Evolutionary conservation across 2,113 vertebrate species (phyloP), one percentile per base, ranked within the genome.

Genomic region (Pelecanus crispus): DNA sequence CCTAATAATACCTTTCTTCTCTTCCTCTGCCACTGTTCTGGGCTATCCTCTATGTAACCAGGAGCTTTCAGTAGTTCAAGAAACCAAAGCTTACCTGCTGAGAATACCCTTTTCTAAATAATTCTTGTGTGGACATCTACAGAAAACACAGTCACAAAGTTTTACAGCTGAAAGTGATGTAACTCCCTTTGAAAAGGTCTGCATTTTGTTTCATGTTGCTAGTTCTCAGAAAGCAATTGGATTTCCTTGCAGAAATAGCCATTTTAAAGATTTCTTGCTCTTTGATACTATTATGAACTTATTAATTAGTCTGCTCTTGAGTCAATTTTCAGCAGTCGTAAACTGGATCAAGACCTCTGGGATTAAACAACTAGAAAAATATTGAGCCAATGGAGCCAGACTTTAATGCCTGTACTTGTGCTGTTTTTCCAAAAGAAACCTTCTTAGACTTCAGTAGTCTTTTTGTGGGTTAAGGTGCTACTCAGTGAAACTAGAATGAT

Each of bases 251-350:
- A 95, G 88, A 90, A 96, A 93, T 61, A 94, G 72, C 68, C 90
- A 93, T 94, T 96, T 94, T 96, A 92, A 97, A 96, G 92, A 95
- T 97, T 92, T 95, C 70, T 95, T 94, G 53, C 78, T 91, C 92
- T 97, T 97, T 97, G 95, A 97, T 96, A 96, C 83, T 96, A 94
- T 96, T 94, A 95, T 92, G 89, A 95, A 95, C 65, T 91, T 96
- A 96, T 94, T 95, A 94, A 96, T 96, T 97, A 95, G 88, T 91
- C 88, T 84, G 61, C 83, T 87, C 82, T 52, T 59, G 56, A 96
- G 83, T 91, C 83, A 91, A 92, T 94, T 95, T 95, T 92, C 94
- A 87, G 89, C 73, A 91, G 36, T 45, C 20, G 9, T 94, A 96
- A 96, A 87, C 68, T 91, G 61, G 95, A 95, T 92, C 96, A 97